phyloP scores from a whole-genome alignment of 2,888 invertebrate genomes.

The Agapetus fuscipes region DNA sequence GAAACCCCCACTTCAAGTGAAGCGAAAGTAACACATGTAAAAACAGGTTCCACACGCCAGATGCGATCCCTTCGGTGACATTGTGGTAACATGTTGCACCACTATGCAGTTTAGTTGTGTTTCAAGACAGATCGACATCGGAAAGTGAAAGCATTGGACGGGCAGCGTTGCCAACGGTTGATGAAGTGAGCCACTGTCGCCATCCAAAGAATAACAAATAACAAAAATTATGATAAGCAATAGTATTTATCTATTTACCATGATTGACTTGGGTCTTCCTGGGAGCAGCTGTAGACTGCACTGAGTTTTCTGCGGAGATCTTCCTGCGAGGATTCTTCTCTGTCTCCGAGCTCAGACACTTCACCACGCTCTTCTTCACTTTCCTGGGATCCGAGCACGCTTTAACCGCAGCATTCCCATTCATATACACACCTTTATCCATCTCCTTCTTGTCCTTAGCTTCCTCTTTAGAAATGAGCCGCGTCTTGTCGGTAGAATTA shows the following conservation, averaged over 20 bases:
- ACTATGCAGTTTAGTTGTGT: no score
- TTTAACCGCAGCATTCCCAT: constrained; percentile 26
- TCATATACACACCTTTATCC: constrained; percentile 28
- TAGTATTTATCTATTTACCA: constrained; percentile 6
- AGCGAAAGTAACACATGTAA: no score
- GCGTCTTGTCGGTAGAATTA: constrained; percentile 33
- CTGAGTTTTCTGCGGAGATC: constrained; percentile 4
- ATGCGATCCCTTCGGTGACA: no score
- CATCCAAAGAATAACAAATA: no score
- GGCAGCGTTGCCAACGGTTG: no score
- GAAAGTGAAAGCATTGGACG: no score
- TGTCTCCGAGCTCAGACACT: constrained; percentile 29
- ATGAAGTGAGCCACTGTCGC: no score
- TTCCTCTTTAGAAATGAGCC: constrained; percentile 36
- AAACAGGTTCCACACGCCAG: no score
- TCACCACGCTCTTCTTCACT: constrained; percentile 33
- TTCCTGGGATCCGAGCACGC: constrained; percentile 32
- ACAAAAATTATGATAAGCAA: no score
- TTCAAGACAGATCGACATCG: no score
- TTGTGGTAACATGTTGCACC: no score
- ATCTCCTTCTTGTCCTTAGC: constrained; percentile 36
- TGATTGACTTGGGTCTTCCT: constrained; percentile 4
- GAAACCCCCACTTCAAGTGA: no score
- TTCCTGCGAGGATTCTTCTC: constrained; percentile 37
- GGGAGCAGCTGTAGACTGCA: neutral